These are phyloP conservation scores for Heteromurus nitidus DNA, from an alignment of 2,888 invertebrate species.

Conservation along the genomic window DNA sequence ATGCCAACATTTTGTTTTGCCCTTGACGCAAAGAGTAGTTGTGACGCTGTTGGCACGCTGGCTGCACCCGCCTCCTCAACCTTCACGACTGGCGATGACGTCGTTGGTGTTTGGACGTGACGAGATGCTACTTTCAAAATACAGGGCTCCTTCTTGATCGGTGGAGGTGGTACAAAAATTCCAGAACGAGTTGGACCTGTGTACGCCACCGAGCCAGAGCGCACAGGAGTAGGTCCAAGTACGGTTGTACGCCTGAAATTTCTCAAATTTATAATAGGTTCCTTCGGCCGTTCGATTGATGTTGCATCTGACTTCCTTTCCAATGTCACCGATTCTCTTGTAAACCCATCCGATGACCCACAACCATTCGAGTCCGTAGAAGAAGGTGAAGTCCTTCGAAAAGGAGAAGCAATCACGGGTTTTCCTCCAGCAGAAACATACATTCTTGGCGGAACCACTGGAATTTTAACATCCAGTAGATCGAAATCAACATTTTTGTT, in stretches of 20 bases:
- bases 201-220: too few species aligned
- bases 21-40: not conserved
- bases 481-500: conserved; percentile 22
- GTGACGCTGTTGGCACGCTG: not conserved
- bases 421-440: conserved; percentile 19
- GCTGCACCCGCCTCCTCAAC: not conserved
- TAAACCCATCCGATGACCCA: too few species aligned
- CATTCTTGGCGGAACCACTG: conserved; percentile 40
- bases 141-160: not conserved
- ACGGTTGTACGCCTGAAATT: too few species aligned
- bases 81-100: not conserved
- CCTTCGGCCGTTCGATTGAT: not conserved
- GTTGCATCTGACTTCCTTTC: not conserved
- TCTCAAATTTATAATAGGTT: too few species aligned
- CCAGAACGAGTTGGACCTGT: too few species aligned
- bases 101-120: not conserved
- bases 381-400: not conserved
- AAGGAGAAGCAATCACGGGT: conserved; percentile 14
- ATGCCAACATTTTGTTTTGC: not conserved
- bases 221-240: too few species aligned
- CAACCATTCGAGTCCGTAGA: too few species aligned
- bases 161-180: not conserved
- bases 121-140: not conserved
- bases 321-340: not conserved
- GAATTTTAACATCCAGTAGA: conserved; percentile 27